Percentiles rank a stretch among this genome's conserved stretches.
Evolutionary conservation across 1,140 invertebrate genomes (phyloP).

Genomic region (Thaumatotibia leucotreta): DNA sequence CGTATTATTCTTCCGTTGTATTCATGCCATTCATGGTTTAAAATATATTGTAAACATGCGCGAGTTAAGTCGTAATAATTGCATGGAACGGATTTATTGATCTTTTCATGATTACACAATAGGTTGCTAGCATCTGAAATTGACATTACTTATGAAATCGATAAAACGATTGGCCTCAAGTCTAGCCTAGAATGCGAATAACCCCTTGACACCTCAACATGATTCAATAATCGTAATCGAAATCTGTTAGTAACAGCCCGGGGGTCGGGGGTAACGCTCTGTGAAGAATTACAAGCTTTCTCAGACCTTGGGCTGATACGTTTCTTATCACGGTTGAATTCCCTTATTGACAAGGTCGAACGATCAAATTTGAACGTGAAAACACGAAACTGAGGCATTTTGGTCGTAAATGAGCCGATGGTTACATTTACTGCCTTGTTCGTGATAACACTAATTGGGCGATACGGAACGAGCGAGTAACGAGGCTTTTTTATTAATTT

Average conservation of each 20-base stretch:
- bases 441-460: not conserved
- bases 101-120: not conserved
- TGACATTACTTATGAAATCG: not conserved
- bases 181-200: not conserved
- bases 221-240: constrained; percentile 17
- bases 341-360: constrained; percentile 20
- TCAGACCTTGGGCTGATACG: constrained; percentile 27
- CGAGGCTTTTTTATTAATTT: not conserved
- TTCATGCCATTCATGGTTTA: not conserved
- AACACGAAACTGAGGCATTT: not conserved
- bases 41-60: not conserved
- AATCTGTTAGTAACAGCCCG: constrained; percentile 10
- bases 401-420: not conserved
- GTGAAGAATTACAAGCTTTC: constrained; percentile 19
- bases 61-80: not conserved
- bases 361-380: constrained; percentile 11
- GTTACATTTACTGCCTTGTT: not conserved
- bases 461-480: not conserved
- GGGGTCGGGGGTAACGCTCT: constrained; percentile 19
- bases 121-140: not conserved
- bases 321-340: constrained; percentile 19
- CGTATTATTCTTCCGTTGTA: not conserved
- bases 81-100: not conserved
- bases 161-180: not conserved
- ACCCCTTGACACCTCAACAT: constrained; percentile 5